Evolutionary conservation across 2,888 invertebrate species (phyloP), one percentile per base, ranked within the genome.

Genomic region (Bombyx huttoni): DNA sequence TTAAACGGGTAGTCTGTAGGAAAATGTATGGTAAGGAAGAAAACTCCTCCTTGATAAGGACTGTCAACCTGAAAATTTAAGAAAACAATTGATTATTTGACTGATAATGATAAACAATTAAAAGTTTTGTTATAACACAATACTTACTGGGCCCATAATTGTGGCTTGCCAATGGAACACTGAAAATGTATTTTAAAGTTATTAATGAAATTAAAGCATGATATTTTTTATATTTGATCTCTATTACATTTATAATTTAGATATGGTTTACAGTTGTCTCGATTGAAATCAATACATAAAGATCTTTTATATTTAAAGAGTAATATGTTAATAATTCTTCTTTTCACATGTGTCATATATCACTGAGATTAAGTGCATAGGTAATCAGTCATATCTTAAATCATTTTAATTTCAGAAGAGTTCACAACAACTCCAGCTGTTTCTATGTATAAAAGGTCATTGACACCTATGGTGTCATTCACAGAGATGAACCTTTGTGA

Each of bases 131-230:
- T 24, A 13, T 13, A 12, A 47, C 46, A 51, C 24, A 24, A 62
- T 89, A 94, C 96, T 95, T 92, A 96, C 96, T 91, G 99, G 99
- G 91, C 99, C 99, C 98, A 99, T 98, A 88, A 99, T 99, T 91
- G 99, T 99, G 89, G 99, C 99, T 92, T 99, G 98, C 99, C 99
- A 99, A 90, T 99, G 98, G 92, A 99, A 99, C 90, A 99, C 98
- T 98, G 92, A 71, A 94, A 93, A 86, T 64, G 78, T 76, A 76
- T 62, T 78, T 72, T 70, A 67, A 59, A 47, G 3, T 24, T 24
- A 24, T 24, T 24, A 24, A 24, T 24, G 24, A 24, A 24, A 3
- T 1, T 24, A 24, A 24, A 3, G 1, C 3, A 24, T 24, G 24
- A 3, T 24, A 24, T 24, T 24, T 24, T 24, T n/a, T n/a, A n/a